phyloP scores from a whole-genome alignment of 2,113 vertebrate species.

The Nycticryphes semicollaris region DNA sequence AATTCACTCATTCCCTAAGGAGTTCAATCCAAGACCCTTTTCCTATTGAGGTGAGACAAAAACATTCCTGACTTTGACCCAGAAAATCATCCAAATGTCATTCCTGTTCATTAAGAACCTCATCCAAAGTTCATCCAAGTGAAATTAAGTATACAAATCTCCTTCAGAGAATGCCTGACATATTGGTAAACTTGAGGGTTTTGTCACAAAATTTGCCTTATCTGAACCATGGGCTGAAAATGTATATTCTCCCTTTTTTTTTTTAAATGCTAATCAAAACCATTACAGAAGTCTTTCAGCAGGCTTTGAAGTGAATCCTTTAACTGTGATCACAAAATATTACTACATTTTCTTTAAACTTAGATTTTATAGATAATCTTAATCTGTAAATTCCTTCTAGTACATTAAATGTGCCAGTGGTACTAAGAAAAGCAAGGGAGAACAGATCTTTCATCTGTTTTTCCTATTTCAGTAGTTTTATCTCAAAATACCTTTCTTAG shows the following conservation, averaged over 20 bases:
- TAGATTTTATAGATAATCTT: background rate
- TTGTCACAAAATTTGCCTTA: background rate
- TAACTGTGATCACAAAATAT: background rate
- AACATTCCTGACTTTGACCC: background rate
- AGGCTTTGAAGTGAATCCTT: background rate
- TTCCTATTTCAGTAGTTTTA: background rate
- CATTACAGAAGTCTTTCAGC: background rate
- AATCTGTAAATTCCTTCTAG: background rate
- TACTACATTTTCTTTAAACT: background rate
- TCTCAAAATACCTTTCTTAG: background rate
- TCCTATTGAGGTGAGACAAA: background rate
- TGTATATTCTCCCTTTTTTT: background rate
- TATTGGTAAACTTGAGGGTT: background rate
- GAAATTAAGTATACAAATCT: background rate
- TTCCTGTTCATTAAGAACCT: background rate
- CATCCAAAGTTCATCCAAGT: background rate
- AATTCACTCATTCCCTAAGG: background rate
- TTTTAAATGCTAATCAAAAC: background rate
- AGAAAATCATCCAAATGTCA: background rate
- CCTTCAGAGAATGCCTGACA: background rate
- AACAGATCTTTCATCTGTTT: background rate
- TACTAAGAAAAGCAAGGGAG: background rate
- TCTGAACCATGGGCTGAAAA: background rate
- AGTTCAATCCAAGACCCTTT: background rate
- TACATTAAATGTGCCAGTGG: background rate